Conservation (phyloP, 2,797 vertebrate species). For the Champsocephalus gunnari region DNA sequence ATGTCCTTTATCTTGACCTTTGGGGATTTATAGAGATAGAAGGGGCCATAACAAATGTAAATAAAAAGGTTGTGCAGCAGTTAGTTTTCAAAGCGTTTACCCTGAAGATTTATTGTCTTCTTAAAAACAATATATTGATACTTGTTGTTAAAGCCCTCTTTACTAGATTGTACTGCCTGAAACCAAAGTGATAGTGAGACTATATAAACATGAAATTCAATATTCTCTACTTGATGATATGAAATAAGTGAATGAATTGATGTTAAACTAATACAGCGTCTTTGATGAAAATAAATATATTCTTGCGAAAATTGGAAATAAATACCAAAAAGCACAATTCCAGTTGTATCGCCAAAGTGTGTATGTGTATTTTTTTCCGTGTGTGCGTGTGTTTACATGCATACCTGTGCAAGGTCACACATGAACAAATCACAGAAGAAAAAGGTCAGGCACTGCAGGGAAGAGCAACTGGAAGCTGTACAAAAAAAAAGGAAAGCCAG, state of each 20-base stretch:
- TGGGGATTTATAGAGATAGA: conserved; percentile 2
- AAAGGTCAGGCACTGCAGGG: background rate
- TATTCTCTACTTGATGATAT: background rate
- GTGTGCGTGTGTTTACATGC: background rate
- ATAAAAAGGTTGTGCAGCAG: background rate
- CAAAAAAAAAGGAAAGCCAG: conserved; percentile 20
- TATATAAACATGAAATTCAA: background rate
- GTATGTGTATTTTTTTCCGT: background rate
- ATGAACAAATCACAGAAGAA: conserved; percentile 1
- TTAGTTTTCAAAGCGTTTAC: conserved; percentile 8
- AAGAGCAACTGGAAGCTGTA: conserved; percentile 15
- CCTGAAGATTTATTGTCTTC: background rate
- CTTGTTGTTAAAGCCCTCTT: conserved; percentile 17
- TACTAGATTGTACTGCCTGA: background rate
- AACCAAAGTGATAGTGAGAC: background rate
- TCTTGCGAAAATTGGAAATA: background rate
- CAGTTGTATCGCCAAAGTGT: background rate
- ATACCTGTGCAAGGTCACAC: conserved; percentile 25
- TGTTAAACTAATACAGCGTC: too few species aligned
- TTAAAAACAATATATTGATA: conserved; percentile 23
- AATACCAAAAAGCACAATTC: too few species aligned
- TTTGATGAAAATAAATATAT: background rate
- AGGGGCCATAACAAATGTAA: background rate
- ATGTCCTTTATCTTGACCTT: background rate
- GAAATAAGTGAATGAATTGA: too few species aligned